Percentiles rank a stretch among this genome's conserved stretches.
Evolutionary conservation across 2,113 vertebrate genomes (phyloP).

Genomic region (Cyanistes caeruleus): DNA sequence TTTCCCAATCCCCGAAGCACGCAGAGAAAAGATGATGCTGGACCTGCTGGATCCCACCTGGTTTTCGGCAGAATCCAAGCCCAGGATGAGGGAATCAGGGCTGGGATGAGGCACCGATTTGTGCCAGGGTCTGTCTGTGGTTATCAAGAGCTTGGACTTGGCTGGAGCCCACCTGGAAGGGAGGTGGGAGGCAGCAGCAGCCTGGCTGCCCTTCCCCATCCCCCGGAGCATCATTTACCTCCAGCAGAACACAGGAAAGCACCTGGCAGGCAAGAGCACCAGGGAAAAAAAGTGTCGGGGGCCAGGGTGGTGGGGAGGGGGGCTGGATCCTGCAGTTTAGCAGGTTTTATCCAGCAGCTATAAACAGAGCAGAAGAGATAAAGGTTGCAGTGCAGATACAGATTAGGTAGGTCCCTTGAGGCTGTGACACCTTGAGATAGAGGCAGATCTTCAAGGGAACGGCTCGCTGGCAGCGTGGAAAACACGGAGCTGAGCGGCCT

Average conservation of each 20-base stretch:
- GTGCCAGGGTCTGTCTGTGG: not conserved
- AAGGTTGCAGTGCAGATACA: slow-evolving; percentile 67
- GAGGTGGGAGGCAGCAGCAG: not conserved
- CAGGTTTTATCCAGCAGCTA: slow-evolving; percentile 55
- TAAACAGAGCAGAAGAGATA: slow-evolving; percentile 65
- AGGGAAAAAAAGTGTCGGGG: slow-evolving; percentile 26
- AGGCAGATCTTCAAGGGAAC: slow-evolving; percentile 63
- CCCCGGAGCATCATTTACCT: not conserved
- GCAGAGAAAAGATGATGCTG: not conserved
- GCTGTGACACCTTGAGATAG: slow-evolving; percentile 64
- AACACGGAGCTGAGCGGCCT: slow-evolving; percentile 28
- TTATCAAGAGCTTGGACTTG: not conserved
- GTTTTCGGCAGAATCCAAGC: not conserved
- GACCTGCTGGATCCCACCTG: not conserved
- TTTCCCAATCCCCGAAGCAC: not conserved
- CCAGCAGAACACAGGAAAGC: not conserved
- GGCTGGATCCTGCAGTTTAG: slow-evolving; percentile 49
- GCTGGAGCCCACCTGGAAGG: not conserved
- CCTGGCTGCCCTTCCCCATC: not conserved
- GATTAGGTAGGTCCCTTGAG: slow-evolving; percentile 69
- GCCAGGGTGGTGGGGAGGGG: not conserved
- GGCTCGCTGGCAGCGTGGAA: slow-evolving; percentile 65
- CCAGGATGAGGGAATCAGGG: not conserved
- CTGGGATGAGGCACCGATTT: not conserved
- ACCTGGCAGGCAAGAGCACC: slow-evolving; percentile 14